These are phyloP conservation scores for Anarhynchus alexandrinus DNA, from an alignment of 2,113 vertebrate genomes.

Conservation along the genomic window DNA sequence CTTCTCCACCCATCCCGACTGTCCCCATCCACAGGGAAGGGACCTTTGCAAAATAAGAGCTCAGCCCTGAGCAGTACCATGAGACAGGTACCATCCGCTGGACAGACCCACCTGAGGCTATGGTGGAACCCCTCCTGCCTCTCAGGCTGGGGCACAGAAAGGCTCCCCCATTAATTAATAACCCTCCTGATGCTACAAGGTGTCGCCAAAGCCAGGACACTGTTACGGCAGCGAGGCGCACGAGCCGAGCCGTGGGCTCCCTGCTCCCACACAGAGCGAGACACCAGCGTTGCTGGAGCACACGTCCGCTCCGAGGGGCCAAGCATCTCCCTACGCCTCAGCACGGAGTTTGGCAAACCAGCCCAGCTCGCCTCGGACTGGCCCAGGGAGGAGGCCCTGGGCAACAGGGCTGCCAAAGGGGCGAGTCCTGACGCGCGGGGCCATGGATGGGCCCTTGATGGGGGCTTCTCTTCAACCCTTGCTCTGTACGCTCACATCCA, in stretches of 20 bases:
- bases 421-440: too few relatives aligned
- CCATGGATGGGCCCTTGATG: not conserved
- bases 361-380: not conserved
- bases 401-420: not conserved
- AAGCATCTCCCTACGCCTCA: not conserved
- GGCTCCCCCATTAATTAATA: accelerated
- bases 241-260: not conserved
- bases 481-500: not conserved
- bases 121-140: not conserved
- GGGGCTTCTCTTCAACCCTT: too few relatives aligned
- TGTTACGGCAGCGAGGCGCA: not conserved
- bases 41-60: not conserved
- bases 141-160: not conserved
- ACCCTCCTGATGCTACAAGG: not conserved
- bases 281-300: too few relatives aligned
- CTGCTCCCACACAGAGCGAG: not conserved
- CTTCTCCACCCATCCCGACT: not conserved
- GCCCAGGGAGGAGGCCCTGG: not conserved
- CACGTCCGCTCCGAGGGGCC: accelerated
- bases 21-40: not conserved
- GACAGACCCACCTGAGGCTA: not conserved
- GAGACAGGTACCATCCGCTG: not conserved
- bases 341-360: not conserved
- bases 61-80: not conserved
- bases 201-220: not conserved